Base-by-base conservation (phyloP, 2,888 invertebrate species). In the Amblyjoppa proteus region DNA sequence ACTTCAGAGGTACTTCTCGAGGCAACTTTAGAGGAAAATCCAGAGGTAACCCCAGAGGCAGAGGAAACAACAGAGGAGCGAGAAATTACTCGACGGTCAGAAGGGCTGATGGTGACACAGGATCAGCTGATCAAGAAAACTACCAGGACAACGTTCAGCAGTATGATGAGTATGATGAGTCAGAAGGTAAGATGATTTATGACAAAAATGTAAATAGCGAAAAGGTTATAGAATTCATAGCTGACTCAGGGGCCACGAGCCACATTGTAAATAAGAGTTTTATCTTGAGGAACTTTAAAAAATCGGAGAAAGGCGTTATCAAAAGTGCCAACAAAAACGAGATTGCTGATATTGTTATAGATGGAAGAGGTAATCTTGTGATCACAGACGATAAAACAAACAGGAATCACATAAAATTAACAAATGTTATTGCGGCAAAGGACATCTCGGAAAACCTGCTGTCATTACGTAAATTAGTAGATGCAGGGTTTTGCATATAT, bases 171-270 rank as follows among this genome's bases (percentile, higher is more conserved):
- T 20, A 69, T 66, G 51, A 69, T 38, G 70, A 69, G 20, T 53
- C 45, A 16, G 71, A 71, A 70, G 69, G 81, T 82, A 80, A 68
- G 53, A 61, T 61, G 70, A 66, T 38, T 38, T 5, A 38, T 38
- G 38, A 38, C 38, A 38, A 38, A 38, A 28, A 16, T 53, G 0
- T 11, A 28, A n/a, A 73, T 56, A 31, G 53, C n/a, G 53, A 13
- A 38, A 56, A 41, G 13, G 7, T 34, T n/a, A 28, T 56, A 73
- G 73, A 77, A 28, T 87, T 88, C 64, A 84, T 87, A 49, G 85
- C 86, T 25, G 86, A 88, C 74, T 88, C 87, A 38, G 87, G 87
- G 20, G 84, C 86, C 49, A 87, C 88, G 7, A 84, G 88, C 82
- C 88, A n/a, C 86, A 88, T 78, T 58, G 81, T 81, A 2, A 87